Evolutionary conservation across 2,113 vertebrate species (phyloP), one percentile per base, ranked within the genome.

Genomic region (Chamaetylas fuelleborni): DNA sequence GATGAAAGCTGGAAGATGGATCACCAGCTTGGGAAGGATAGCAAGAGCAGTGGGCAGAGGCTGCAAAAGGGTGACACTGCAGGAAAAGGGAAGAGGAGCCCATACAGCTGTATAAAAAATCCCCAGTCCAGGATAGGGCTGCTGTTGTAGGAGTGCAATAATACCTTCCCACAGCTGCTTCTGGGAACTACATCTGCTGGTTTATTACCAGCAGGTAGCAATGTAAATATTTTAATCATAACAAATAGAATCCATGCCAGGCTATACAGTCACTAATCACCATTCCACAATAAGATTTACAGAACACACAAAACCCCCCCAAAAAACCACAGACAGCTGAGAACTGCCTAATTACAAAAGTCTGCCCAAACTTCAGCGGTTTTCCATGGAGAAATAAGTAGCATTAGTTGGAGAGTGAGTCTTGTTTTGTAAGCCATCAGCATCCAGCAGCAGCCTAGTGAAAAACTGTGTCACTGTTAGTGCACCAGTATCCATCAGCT

Each of bases 401-500:
- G 15, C 22, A 6, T 87, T 70, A 86, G 50, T 36, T 82, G 43
- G 70, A 80, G 69, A 70, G 56, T 13, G 10, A 81, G 54, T 45
- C 26, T 56, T n/a, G 25, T 78, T 88, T 89, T 71, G 43, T 76
- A 83, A 91, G 74, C 78, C 47, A 47, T 61, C 71, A 36, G 67
- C 60, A 90, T 79, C 69, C 82, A 67, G 36, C 48, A 60, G 34
- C 64, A 77, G 50, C 13, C 4, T 38, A 9, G 85, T 88, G 85
- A 92, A 88, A 95, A 96, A 81, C 90, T 38, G 61, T 88, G 84
- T 93, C 89, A 72, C 81, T 81, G 40, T 86, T 92, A 72, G 88
- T 57, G 69, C 83, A 54, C 95, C 76, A 86, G 64, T 94, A 94
- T 86, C 86, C 90, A 84, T 96, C 95, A 96, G 95, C 77, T 76